Evolutionary conservation across 2,113 vertebrate genomes (phyloP).

Genomic region (Cynoglossus semilaevis): DNA sequence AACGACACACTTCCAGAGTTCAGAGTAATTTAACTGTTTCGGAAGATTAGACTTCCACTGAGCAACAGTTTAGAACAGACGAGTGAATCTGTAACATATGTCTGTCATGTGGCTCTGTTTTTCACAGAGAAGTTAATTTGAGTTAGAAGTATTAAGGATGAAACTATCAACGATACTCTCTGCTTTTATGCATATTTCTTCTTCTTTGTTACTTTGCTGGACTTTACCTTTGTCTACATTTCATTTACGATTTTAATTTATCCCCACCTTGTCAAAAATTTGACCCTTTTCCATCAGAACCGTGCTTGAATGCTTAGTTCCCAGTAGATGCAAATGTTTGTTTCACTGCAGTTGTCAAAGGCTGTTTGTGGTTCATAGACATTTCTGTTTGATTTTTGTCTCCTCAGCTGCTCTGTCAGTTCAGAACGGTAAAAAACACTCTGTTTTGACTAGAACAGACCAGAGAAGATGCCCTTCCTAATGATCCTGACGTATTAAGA

Average conservation of each 20-base stretch:
- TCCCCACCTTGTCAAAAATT: conserved; percentile 37
- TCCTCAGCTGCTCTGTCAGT: conserved; percentile 1
- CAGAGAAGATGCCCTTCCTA: background rate
- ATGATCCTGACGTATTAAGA: conserved; percentile 5
- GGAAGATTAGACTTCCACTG: too few relatives aligned
- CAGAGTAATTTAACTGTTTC: too few relatives aligned
- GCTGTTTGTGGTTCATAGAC: conserved; percentile 13
- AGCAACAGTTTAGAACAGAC: too few relatives aligned
- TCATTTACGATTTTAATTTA: conserved; percentile 7
- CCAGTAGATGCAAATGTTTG: conserved; percentile 4
- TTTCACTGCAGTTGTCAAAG: conserved; percentile 19
- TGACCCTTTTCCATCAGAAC: conserved; percentile 22
- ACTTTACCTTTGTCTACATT: too few relatives aligned
- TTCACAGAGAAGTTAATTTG: too few relatives aligned
- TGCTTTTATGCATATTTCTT: too few relatives aligned
- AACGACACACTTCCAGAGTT: too few relatives aligned
- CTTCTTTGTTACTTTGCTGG: too few relatives aligned
- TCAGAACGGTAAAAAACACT: background rate
- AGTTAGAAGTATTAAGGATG: too few relatives aligned
- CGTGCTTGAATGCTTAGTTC: conserved; percentile 20
- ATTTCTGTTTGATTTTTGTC: conserved; percentile 19
- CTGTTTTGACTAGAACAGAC: background rate
- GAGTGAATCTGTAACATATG: too few relatives aligned
- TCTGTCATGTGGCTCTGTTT: too few relatives aligned
- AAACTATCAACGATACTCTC: too few relatives aligned